phyloP scores from a whole-genome alignment of 2,113 vertebrate genomes.

The Mirza zaza region DNA sequence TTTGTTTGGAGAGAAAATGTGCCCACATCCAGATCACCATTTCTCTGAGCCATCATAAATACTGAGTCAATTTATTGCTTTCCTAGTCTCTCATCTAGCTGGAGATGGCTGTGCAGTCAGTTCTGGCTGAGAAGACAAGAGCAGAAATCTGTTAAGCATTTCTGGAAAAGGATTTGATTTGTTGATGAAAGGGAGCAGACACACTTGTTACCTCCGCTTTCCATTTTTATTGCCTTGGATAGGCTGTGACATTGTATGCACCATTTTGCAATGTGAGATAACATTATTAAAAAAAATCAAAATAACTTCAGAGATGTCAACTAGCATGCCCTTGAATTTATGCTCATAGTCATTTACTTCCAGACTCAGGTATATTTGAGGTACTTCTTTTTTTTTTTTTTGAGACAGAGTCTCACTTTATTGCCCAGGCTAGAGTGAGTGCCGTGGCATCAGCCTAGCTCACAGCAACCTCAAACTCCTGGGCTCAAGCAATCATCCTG shows the following conservation, averaged over 20 bases:
- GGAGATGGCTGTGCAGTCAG: neutral
- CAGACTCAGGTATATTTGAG: neutral
- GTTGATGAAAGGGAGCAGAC: neutral
- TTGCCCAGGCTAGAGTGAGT: too few relatives aligned
- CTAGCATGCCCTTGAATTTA: neutral
- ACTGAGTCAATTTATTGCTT: neutral
- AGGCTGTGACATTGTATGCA: neutral
- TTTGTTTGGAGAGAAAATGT: neutral
- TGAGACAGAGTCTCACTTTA: too few relatives aligned
- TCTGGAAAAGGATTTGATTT: neutral
- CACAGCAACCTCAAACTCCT: too few relatives aligned
- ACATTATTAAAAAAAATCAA: neutral
- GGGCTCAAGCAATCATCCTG: too few relatives aligned
- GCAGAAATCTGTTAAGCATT: neutral
- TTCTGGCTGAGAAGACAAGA: neutral
- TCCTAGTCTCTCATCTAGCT: neutral
- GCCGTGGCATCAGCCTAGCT: too few relatives aligned
- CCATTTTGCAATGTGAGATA: neutral
- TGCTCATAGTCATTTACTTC: too few relatives aligned
- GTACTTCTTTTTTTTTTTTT: too few relatives aligned
- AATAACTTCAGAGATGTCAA: neutral
- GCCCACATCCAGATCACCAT: neutral
- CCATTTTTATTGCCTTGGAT: neutral
- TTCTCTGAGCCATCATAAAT: neutral
- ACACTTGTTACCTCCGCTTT: neutral